These are phyloP conservation scores for Tupiocoris notatus DNA, from an alignment of 2,888 invertebrate species.

Conservation along the genomic window DNA sequence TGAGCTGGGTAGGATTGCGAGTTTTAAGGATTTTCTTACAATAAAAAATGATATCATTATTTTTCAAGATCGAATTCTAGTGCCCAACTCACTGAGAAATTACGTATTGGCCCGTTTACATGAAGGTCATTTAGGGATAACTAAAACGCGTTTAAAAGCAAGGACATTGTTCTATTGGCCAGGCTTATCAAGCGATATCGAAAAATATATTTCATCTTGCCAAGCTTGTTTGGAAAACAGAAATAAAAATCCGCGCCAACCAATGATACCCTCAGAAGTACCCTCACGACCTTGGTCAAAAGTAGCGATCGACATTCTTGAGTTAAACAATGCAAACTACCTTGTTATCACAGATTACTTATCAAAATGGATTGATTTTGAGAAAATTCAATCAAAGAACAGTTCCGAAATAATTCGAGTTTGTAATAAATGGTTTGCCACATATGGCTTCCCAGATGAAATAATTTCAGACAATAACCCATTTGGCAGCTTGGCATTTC, in stretches of 20 bases:
- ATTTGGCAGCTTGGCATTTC: conserved; percentile 6
- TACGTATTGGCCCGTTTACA: conserved; percentile 13
- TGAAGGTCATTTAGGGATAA: conserved; percentile 46
- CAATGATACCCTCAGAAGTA: conserved; percentile 35
- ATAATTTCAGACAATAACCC: not conserved
- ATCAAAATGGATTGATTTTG: conserved; percentile 44
- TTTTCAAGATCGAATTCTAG: conserved; percentile 4
- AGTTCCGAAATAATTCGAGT: not conserved
- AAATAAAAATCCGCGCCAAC: conserved; percentile 29
- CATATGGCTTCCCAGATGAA: conserved; percentile 14
- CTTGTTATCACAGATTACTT: conserved; percentile 42
- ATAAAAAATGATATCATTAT: not conserved
- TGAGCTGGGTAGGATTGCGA: not conserved
- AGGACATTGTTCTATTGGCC: conserved; percentile 45
- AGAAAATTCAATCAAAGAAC: not conserved
- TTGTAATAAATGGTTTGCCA: conserved; percentile 1
- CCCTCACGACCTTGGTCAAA: conserved; percentile 38
- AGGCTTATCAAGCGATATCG: conserved; percentile 40
- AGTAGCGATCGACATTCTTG: conserved; percentile 41
- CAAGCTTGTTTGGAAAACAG: not conserved
- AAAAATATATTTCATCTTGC: conserved; percentile 30
- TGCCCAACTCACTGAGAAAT: not conserved
- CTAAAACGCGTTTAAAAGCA: conserved; percentile 44
- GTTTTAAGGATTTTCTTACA: not conserved
- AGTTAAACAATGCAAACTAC: conserved; percentile 34